A percentile compares a stretch with the other conserved stretches of the same genome.
phyloP scores from a whole-genome alignment of 1,140 invertebrate genomes.

The Lamellibrachia luymesi region DNA sequence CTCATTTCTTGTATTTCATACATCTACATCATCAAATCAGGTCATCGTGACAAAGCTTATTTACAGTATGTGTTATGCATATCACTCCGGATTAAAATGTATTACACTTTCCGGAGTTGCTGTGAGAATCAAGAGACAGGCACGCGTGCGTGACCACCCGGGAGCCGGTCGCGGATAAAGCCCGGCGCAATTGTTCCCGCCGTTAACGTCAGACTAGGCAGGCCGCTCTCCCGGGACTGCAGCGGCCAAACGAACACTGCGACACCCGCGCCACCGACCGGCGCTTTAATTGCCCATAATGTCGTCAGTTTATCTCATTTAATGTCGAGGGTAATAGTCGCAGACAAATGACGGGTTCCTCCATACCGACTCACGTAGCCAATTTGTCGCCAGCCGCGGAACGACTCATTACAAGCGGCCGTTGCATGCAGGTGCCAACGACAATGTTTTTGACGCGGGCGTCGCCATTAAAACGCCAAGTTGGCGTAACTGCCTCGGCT shows the following conservation, averaged over 20 bases:
- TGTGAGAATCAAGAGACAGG: not conserved
- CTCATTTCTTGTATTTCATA: too few species aligned
- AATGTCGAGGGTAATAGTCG: not conserved
- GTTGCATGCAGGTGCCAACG: not conserved
- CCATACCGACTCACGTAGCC: not conserved
- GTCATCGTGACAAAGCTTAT: not conserved
- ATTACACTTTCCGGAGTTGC: not conserved
- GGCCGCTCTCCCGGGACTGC: not conserved
- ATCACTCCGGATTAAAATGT: not conserved
- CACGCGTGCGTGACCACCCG: not conserved
- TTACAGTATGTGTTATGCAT: not conserved
- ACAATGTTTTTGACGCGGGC: not conserved
- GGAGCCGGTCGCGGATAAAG: not conserved
- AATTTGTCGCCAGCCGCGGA: not conserved
- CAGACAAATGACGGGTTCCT: not conserved
- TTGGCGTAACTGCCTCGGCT: not conserved
- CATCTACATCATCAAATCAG: too few species aligned
- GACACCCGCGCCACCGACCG: not conserved
- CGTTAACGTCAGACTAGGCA: not conserved
- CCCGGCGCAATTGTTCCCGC: not conserved
- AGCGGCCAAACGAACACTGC: not conserved
- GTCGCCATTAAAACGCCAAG: not conserved
- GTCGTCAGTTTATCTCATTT: not conserved
- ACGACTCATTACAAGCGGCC: not conserved
- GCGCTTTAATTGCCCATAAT: slow-evolving; percentile 4